A percentile compares a stretch with the other conserved stretches of the same genome.
Evolutionary conservation across 2,888 invertebrate genomes (phyloP).

Genomic region (Acanthococcus lagerstroemiae): DNA sequence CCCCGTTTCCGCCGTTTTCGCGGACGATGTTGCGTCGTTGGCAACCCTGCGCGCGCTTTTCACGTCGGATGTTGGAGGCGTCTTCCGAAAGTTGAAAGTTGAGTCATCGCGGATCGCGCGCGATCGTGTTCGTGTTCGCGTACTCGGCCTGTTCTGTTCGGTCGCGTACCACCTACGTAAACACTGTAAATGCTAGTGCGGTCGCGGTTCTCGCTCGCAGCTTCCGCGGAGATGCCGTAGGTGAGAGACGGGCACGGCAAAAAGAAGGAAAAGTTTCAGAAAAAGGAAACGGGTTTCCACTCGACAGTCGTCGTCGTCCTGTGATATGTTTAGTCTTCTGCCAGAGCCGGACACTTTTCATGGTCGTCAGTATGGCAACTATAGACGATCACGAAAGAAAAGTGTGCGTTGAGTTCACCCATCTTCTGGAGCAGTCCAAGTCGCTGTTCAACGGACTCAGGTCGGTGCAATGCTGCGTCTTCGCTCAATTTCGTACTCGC

Average conservation of each 20-base stretch:
- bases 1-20: too few species aligned
- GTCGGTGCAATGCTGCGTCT: constrained; percentile 47
- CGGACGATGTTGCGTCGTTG: constrained; percentile 14
- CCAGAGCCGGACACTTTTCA: constrained; percentile 31
- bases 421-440: constrained; percentile 91
- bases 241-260: background rate
- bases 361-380: constrained; percentile 51
- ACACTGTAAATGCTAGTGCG: background rate
- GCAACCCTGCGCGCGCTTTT: constrained; percentile 25
- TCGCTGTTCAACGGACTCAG: constrained; percentile 92
- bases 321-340: constrained; percentile 29
- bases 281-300: background rate
- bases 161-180: constrained; percentile 13
- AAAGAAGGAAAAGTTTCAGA: background rate
- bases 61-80: constrained; percentile 26
- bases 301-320: constrained; percentile 16
- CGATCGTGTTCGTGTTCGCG: background rate
- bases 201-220: background rate
- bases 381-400: constrained; percentile 81
- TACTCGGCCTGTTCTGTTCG: background rate
- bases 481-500: too few species aligned
- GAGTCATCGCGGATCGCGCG: constrained; percentile 18
- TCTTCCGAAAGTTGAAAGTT: constrained; percentile 20
- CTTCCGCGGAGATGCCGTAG: constrained; percentile 4
- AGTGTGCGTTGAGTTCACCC: constrained; percentile 91